phyloP scores from a whole-genome alignment of 2,797 vertebrate species.

The Brachymystax lenok region DNA sequence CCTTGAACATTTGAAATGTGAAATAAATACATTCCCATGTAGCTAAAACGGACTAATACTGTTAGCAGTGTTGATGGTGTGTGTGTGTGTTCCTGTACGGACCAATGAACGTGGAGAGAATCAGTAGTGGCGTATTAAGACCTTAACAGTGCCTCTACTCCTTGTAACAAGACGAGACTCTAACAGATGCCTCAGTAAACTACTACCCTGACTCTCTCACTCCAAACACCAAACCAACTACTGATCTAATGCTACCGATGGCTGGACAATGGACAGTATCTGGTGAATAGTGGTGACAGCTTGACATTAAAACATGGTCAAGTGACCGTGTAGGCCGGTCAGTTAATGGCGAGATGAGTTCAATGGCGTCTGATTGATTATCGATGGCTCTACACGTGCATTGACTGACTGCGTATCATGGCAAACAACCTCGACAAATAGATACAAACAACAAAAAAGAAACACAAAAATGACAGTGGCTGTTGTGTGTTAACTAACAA shows the following conservation, averaged over 20 bases:
- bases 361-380: constrained; percentile 66
- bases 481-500: constrained; percentile 30
- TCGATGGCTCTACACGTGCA: constrained; percentile 63
- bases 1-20: background rate
- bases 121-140: background rate
- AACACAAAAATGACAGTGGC: constrained; percentile 44
- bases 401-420: constrained; percentile 45
- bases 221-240: background rate
- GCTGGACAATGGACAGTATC: constrained; percentile 52
- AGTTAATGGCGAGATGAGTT: constrained; percentile 73
- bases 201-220: background rate
- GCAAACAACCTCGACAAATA: constrained; percentile 32
- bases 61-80: background rate
- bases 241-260: constrained; percentile 44
- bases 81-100: background rate
- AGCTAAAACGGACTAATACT: background rate
- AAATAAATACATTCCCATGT: background rate
- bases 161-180: constrained; percentile 56
- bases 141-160: background rate
- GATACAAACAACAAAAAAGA: constrained; percentile 31
- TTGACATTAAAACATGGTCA: background rate
- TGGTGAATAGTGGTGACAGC: constrained; percentile 36
- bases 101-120: background rate
- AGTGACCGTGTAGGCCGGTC: constrained; percentile 23
- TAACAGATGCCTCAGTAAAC: background rate